Conservation (phyloP, 2,797 vertebrate genomes). For the Sebastes miniatus region DNA sequence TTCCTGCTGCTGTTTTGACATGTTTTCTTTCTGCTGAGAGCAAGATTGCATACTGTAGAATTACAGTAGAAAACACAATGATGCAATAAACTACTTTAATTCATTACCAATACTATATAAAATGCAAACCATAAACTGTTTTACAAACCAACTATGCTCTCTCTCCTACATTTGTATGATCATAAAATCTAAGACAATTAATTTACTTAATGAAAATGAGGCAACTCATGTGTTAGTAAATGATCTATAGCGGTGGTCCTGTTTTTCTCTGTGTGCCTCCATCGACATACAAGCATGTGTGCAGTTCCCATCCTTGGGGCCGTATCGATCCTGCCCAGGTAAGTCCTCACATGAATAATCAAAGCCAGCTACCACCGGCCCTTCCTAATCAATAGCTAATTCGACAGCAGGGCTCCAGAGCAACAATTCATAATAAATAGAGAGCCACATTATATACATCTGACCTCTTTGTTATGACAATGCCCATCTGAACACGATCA, state of each 20-base stretch:
- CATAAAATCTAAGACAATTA: neutral
- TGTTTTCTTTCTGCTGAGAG: conserved; percentile 24
- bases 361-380: conserved; percentile 62
- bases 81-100: conserved; percentile 9
- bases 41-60: conserved; percentile 7
- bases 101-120: neutral
- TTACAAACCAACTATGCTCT: neutral
- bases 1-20: conserved; percentile 52
- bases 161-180: neutral
- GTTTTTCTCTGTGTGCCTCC: conserved; percentile 10
- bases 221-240: neutral
- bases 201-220: neutral
- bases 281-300: conserved; percentile 46
- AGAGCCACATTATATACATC: conserved; percentile 67
- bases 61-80: conserved; percentile 26
- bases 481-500: conserved; percentile 70
- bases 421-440: conserved; percentile 76
- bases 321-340: conserved; percentile 70
- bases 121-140: neutral
- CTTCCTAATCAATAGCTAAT: conserved; percentile 80
- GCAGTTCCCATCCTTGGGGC: conserved; percentile 60
- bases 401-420: conserved; percentile 58
- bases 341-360: conserved; percentile 77
- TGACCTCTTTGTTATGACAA: conserved; percentile 77
- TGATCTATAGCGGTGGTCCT: neutral